These are phyloP conservation scores for Limonius californicus DNA, from an alignment of 1,140 invertebrate species.

Conservation along the genomic window DNA sequence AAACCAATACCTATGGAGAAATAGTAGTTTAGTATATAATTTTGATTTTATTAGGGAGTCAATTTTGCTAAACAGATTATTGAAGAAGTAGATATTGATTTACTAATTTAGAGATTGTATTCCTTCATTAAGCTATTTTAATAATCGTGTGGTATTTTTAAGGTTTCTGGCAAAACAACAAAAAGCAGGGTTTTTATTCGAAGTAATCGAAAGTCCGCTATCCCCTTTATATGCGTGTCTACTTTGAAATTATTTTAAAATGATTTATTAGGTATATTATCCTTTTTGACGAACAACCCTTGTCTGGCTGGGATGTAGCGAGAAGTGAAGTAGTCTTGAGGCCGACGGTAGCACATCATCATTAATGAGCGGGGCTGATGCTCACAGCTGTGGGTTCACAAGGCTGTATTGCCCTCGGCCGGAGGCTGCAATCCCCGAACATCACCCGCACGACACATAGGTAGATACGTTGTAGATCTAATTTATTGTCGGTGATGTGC, in stretches of 20 bases:
- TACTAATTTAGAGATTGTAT: too few species aligned
- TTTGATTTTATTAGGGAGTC: too few species aligned
- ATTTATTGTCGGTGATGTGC: constrained; percentile 7
- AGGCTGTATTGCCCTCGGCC: constrained; percentile 26
- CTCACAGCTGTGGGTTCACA: constrained; percentile 35
- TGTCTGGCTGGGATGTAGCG: constrained; percentile 32
- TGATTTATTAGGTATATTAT: constrained; percentile 29
- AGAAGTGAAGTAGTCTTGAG: constrained; percentile 42
- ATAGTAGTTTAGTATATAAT: too few species aligned
- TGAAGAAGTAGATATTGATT: too few species aligned
- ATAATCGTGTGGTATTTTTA: too few species aligned
- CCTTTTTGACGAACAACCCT: constrained; percentile 29
- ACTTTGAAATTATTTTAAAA: constrained; percentile 2
- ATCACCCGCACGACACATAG: constrained; percentile 29
- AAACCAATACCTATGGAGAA: too few species aligned
- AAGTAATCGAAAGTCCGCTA: too few species aligned
- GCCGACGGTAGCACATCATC: constrained; percentile 42
- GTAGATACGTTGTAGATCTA: constrained; percentile 18
- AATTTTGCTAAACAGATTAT: too few species aligned
- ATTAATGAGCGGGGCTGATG: constrained; percentile 41
- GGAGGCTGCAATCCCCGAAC: constrained; percentile 22
- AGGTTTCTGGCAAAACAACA: too few species aligned
- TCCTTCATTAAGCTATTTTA: too few species aligned
- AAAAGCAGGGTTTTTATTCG: too few species aligned
- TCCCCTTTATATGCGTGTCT: too few species aligned